Base-by-base conservation (phyloP, 2,888 invertebrate species). In the Xylota segnis region DNA sequence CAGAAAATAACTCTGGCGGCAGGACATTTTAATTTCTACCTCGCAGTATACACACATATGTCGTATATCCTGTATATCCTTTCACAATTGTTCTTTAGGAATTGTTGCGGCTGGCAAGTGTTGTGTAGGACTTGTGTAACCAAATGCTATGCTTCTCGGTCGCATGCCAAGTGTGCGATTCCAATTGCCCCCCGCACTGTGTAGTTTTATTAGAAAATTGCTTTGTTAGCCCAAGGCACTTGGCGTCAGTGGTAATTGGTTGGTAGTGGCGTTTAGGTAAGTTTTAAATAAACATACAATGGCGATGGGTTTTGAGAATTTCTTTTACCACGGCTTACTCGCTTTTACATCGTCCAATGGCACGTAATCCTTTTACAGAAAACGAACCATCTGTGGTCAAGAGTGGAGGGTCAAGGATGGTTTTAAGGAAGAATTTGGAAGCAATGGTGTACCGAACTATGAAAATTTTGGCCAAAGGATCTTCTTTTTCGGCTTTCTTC, bases 121-220 rank as follows among this genome's bases (percentile, higher is more conserved):
- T 16, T 54, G 54, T 32, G 6, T 47, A 9, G 9, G 9, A 18
- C 18, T 14, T 29, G 32, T 45, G 14, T 23, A 43, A 23, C 23
- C 40, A 56, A 43, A 54, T 40, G 0, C 43, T n/a, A 23, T 29
- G 7, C 29, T 37, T 5, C 66, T 14, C 7, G 27, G 43, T 10
- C 23, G 23, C 23, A 40, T 23, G 40, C 16, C 40, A 40, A n/a
- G 37, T 54, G 54, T 56, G 29, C 37, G 50, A 34, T 50, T 43
- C 27, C 59, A 68, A 68, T 58, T 77, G 50, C 37, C 59, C 43
- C 43, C 37, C 5, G 34, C 29, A n/a, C 58, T 50, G 9, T 77
- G 52, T 50, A 56, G 70, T 47, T 82, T 76, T 76, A 50, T 65
- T 65, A 32, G 76, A 65, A 76, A 82, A 82, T 82, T 76, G 82